Evolutionary conservation across 2,113 vertebrate genomes (phyloP).

Genomic region (Gyps fulvus): DNA sequence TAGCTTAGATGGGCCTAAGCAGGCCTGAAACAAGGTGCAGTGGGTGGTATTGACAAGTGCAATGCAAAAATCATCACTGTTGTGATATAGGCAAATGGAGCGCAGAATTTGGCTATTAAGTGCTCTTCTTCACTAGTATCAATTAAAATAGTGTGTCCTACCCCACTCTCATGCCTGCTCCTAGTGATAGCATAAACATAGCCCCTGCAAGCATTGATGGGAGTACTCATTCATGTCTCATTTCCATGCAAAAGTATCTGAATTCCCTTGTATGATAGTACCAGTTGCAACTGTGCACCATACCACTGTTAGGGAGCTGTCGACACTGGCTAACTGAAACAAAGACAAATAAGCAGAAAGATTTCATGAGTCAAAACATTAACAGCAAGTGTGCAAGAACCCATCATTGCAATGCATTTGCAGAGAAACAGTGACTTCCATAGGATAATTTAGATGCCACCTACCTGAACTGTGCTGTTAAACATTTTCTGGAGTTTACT

Average conservation of each 20-base stretch:
- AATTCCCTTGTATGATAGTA: background rate
- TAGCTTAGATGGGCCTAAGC: background rate
- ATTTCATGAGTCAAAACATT: background rate
- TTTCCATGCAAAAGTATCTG: background rate
- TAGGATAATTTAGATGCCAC: background rate
- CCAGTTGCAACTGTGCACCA: background rate
- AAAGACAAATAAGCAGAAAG: background rate
- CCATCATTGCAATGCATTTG: background rate
- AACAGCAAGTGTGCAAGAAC: background rate
- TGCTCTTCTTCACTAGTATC: background rate
- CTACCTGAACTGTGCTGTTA: background rate
- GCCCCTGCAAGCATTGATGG: background rate
- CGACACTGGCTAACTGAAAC: background rate
- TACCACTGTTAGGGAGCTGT: background rate
- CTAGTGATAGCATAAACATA: background rate
- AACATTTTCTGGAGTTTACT: background rate
- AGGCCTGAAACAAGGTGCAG: background rate
- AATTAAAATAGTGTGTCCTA: background rate
- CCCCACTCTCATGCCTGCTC: background rate
- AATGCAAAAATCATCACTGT: background rate
- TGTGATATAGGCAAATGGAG: background rate
- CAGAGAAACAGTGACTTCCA: background rate
- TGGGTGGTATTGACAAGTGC: background rate
- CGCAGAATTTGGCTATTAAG: background rate
- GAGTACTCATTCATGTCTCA: background rate